Evolutionary conservation across 2,797 vertebrate species (phyloP), one percentile per base, ranked within the genome.

Genomic region (Erethizon dorsatum): DNA sequence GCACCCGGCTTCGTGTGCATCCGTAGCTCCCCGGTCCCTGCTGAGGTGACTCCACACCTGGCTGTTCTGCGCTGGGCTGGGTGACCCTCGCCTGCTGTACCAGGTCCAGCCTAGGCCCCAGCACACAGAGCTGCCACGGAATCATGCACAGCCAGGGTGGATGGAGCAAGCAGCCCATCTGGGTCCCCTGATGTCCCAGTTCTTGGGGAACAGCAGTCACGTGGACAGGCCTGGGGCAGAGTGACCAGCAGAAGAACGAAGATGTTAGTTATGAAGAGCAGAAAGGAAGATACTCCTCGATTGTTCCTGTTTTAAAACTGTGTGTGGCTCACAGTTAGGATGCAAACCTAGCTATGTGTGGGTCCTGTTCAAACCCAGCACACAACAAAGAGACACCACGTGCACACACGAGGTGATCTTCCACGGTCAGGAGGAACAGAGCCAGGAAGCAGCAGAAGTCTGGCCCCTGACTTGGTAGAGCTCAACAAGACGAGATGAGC

Each of bases 61-160:
- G 45, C 73, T 15, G 24, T 5, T 15, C 73, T 47, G 73, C 5
- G 2, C 24, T 28, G 20, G 11, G 71, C 73, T 1, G 41, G 37
- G 41, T 24, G 41, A 28, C 5, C 41, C 41, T 11, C 13, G 24
- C 41, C 41, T 14, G 24, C 45, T 3, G 13, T 24, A 13, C 71
- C 41, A 17, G 73, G 41, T 47, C 52, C 61, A 20, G 59, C 37
- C 54, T 1, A 26, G 52, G 56, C 26, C 33, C 18, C 10, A 9
- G 56, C 26, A n/a, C 11, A 28, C 3, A 14, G 8, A 26, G 24
- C 14, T 26, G 47, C 18, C 14, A 1, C 24, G n/a, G 22, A 63
- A 20, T 2, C 0, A 0, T 3, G 2, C 24, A 17, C 47, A 2
- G n/a, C 54, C 17, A 4, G 26, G 26, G 18, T n/a, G 77, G 26